Evolutionary conservation across 1,140 invertebrate genomes (phyloP).

Genomic region (Rhagoletis zephyria): DNA sequence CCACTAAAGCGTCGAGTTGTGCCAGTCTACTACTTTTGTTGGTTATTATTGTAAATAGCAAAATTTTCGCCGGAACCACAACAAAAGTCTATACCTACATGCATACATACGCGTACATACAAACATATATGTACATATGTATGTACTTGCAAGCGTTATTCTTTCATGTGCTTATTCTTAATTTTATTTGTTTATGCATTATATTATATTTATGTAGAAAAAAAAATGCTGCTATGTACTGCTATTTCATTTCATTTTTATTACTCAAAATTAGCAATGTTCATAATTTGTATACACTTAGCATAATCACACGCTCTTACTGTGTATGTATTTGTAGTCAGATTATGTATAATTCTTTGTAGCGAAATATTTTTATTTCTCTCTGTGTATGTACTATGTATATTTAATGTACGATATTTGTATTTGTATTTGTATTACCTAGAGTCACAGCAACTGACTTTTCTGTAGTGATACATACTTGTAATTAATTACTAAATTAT

Average conservation of each 20-base stretch:
- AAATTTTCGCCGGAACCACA: background rate
- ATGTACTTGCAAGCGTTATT: no score
- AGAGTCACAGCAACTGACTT: conserved; percentile 11
- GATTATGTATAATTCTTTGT: background rate
- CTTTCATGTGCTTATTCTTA: background rate
- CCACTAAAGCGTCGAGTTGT: background rate
- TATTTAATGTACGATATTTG: conserved; percentile 32
- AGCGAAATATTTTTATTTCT: background rate
- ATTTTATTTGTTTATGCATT: background rate
- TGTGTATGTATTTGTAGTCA: background rate
- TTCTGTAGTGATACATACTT: conserved; percentile 11
- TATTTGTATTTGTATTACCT: conserved; percentile 16
- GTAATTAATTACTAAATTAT: conserved; percentile 48
- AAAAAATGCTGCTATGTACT: background rate
- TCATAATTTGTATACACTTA: background rate
- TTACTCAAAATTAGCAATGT: background rate
- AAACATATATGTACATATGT: background rate
- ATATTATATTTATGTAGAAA: no score
- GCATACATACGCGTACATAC: background rate
- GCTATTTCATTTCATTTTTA: background rate
- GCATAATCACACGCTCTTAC: background rate
- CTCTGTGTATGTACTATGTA: background rate
- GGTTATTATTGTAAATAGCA: conserved; percentile 45
- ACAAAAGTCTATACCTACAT: background rate
- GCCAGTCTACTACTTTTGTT: background rate